Conservation (phyloP, 1,140 invertebrate species). For the Aphelenchoides besseyi region DNA sequence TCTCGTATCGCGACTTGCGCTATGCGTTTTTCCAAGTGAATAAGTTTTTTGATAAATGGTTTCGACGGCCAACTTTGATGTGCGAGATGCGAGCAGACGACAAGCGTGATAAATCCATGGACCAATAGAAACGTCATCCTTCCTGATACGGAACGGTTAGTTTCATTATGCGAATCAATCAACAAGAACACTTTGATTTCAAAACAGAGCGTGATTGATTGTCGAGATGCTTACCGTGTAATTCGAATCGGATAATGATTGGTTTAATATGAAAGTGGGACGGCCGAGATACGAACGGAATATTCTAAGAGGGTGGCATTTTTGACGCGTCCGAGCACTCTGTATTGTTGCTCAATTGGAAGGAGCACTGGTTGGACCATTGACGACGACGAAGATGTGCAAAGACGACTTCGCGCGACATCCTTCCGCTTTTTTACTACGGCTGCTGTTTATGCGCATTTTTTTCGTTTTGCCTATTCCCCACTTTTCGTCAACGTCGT, state of each 20-base stretch:
- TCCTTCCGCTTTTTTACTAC: conserved; percentile 3
- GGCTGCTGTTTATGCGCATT: not conserved
- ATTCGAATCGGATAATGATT: too few species aligned
- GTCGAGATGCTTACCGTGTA: too few species aligned
- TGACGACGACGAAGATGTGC: not conserved
- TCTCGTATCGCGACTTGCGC: not conserved
- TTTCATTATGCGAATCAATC: too few species aligned
- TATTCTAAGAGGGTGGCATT: conserved; percentile 2
- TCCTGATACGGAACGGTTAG: too few species aligned
- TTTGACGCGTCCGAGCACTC: not conserved
- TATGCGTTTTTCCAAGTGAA: not conserved
- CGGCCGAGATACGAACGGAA: conserved; percentile 1
- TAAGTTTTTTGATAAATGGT: conserved; percentile 6
- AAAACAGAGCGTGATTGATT: too few species aligned
- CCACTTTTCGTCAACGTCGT: not conserved
- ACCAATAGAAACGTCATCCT: too few species aligned
- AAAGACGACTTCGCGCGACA: conserved; percentile 5
- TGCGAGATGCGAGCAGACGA: not conserved
- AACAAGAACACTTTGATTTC: too few species aligned
- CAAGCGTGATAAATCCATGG: not conserved
- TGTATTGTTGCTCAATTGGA: not conserved
- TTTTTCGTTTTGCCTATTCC: not conserved
- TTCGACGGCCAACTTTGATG: not conserved
- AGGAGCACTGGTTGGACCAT: not conserved
- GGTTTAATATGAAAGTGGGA: too few species aligned